Conservation (phyloP, 1,140 invertebrate species). For the Drosophila sproati region DNA sequence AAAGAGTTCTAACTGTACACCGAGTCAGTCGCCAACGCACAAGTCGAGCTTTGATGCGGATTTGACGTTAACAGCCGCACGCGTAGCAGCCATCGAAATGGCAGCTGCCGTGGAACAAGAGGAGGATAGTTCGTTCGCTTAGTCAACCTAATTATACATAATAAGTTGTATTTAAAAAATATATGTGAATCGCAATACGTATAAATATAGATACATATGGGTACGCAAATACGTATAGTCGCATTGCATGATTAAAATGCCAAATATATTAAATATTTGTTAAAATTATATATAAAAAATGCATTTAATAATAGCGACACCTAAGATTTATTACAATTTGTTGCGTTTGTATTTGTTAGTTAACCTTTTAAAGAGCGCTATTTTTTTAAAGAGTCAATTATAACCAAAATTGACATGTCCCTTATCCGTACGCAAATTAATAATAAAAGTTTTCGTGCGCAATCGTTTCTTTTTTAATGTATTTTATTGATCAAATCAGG, state of each 20-base stretch:
- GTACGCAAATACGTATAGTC: slow-evolving; percentile 20
- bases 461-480: background rate
- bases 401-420: too few relatives aligned
- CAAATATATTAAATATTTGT: slow-evolving; percentile 38
- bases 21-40: slow-evolving; percentile 84
- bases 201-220: background rate
- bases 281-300: slow-evolving; percentile 42
- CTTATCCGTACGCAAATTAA: background rate
- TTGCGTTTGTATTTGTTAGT: slow-evolving; percentile 27
- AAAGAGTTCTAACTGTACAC: slow-evolving; percentile 81
- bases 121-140: slow-evolving; percentile 43
- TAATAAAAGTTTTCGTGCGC: background rate
- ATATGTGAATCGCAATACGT: background rate
- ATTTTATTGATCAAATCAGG: too few relatives aligned
- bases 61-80: slow-evolving; percentile 63
- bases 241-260: slow-evolving; percentile 9
- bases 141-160: slow-evolving; percentile 32
- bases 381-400: background rate
- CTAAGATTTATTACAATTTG: slow-evolving; percentile 2
- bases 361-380: background rate
- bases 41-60: slow-evolving; percentile 73
- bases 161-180: slow-evolving; percentile 18
- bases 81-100: slow-evolving; percentile 69
- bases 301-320: slow-evolving; percentile 19
- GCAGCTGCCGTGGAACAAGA: slow-evolving; percentile 44